Percentiles rank a stretch among this genome's conserved stretches.
Evolutionary conservation across 2,888 invertebrate genomes (phyloP).

Genomic region (Noctua pronuba): DNA sequence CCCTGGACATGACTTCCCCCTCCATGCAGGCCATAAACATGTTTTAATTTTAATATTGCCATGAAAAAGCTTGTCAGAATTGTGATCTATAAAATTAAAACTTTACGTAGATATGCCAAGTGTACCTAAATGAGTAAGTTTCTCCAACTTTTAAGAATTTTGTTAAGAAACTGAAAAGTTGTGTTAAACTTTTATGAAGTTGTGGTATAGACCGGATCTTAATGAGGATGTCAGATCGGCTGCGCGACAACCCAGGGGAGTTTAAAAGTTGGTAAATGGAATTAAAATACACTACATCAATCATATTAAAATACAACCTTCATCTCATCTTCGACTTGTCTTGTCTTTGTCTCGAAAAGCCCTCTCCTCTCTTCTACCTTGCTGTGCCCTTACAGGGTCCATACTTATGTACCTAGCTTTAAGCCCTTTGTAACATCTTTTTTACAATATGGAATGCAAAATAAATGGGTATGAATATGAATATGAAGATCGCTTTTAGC

Average conservation of each 20-base stretch:
- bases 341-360: no score
- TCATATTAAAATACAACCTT: background rate
- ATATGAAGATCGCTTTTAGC: no score
- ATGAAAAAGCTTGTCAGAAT: background rate
- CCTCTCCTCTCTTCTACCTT: no score
- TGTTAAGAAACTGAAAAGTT: conserved; percentile 14
- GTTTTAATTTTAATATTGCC: background rate
- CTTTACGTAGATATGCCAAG: background rate
- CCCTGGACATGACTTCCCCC: background rate
- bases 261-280: background rate
- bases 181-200: conserved; percentile 17
- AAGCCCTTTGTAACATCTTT: no score
- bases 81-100: background rate
- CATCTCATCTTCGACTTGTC: no score
- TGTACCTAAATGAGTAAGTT: conserved; percentile 7
- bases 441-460: no score
- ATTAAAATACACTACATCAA: background rate
- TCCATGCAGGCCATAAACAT: background rate
- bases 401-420: no score
- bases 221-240: conserved; percentile 1
- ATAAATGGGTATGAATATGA: no score
- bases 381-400: no score
- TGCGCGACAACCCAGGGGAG: background rate
- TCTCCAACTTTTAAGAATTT: conserved; percentile 7
- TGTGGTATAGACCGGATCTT: conserved; percentile 2